Percentiles rank a stretch among this genome's conserved stretches.
phyloP scores from a whole-genome alignment of 2,888 invertebrate genomes.

The Zonitis immaculata region DNA sequence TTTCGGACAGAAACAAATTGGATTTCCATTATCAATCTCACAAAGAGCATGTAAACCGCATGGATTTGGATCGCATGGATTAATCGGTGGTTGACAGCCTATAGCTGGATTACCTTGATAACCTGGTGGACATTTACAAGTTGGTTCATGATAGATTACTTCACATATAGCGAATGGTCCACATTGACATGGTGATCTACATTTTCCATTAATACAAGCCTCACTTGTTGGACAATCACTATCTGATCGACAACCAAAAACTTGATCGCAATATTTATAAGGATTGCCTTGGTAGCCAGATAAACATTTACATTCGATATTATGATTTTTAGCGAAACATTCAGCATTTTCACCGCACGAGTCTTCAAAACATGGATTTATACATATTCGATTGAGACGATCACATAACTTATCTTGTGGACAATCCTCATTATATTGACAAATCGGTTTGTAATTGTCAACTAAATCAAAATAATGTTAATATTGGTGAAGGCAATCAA shows the following conservation, averaged over 20 bases:
- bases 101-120: conserved; percentile 72
- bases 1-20: conserved; percentile 85
- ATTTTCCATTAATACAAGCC: conserved; percentile 73
- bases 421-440: conserved; percentile 88
- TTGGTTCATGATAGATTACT: conserved; percentile 71
- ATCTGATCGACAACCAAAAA: conserved; percentile 67
- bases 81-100: conserved; percentile 67
- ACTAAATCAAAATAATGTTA: conserved; percentile 26
- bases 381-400: conserved; percentile 75
- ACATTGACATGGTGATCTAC: conserved; percentile 73
- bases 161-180: conserved; percentile 78
- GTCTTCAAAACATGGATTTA: conserved; percentile 74
- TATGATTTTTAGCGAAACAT: conserved; percentile 71
- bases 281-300: conserved; percentile 73
- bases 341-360: conserved; percentile 79
- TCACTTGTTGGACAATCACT: conserved; percentile 68
- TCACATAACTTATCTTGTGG: conserved; percentile 83
- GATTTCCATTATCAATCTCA: conserved; percentile 77
- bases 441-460: conserved; percentile 55
- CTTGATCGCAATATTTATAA: conserved; percentile 64
- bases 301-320: conserved; percentile 69
- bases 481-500: background rate
- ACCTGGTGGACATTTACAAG: conserved; percentile 77
- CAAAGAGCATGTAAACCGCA: conserved; percentile 83
- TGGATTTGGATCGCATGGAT: conserved; percentile 81